Evolutionary conservation across 2,797 vertebrate species (phyloP), one percentile per base, ranked within the genome.

Genomic region (Mus spretus): DNA sequence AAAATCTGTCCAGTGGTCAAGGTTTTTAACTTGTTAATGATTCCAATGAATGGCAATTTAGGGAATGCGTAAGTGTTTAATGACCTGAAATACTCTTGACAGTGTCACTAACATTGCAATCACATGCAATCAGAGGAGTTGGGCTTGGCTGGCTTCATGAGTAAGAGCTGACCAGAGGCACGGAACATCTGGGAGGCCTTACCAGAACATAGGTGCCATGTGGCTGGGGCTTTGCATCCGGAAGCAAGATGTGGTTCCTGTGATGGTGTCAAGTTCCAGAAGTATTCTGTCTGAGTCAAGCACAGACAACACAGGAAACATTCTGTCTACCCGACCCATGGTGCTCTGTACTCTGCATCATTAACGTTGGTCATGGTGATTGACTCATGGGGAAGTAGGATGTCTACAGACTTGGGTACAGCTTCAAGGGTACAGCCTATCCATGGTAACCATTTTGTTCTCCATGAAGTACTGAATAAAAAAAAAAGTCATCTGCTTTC

Each of bases 21-120:
- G 93, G 72, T 57, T 84, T 67, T 84, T 92, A 28, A 86, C 93
- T 37, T 72, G 37, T 70, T 90, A 28, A 89, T 28, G n/a, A 79
- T 90, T 80, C 85, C 28, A 74, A 70, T 47, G 78, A 65, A 12
- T 57, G 93, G 26, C 6, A 11, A 74, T 89, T 74, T 65, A 67
- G 77, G 63, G 44, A n/a, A 47, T 61, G 53, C 4, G 3, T 31
- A 53, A 53, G 31, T 63, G 17, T 31, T 74, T 74, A 2, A 3
- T 81, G 82, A 82, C 85, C 50, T 24, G 40, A 92, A 88, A 34
- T 57, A 20, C 67, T 84, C 55, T 55, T 89, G 83, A 80, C 50
- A 72, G 14, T 20, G 70, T 1, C 6, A 5, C 13, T 37, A 22
- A 13, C 31, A 1, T 31, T 31, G 0, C 40, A n/a, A 26, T 72